A percentile compares a stretch with the other conserved stretches of the same genome.
phyloP scores from a whole-genome alignment of 2,888 invertebrate species.

The Megastigmus dorsalis region DNA sequence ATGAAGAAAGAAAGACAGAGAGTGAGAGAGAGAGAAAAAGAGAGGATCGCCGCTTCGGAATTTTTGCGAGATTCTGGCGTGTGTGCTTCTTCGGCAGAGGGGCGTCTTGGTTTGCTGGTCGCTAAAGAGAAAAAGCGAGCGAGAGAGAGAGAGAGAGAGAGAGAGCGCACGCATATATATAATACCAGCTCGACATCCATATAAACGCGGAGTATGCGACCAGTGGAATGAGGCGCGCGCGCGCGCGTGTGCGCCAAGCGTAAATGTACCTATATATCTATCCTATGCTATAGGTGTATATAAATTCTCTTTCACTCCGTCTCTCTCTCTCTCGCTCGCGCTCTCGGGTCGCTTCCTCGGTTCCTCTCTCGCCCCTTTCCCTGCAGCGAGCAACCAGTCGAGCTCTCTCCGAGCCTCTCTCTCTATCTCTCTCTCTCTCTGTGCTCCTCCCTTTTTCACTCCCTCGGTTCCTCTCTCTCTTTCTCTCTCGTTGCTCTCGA shows the following conservation, averaged over 20 bases:
- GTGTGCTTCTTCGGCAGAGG: neutral
- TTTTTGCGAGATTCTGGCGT: constrained; percentile 13
- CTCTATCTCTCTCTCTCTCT: constrained; percentile 54
- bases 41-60: neutral
- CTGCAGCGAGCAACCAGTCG: neutral
- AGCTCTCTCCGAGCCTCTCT: constrained; percentile 29
- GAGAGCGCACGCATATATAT: too few species aligned
- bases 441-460: constrained; percentile 44
- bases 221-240: constrained; percentile 3
- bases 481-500: too few species aligned
- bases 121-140: too few species aligned
- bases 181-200: too few species aligned
- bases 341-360: neutral
- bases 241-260: constrained; percentile 3
- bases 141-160: constrained; percentile 17
- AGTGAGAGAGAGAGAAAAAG: neutral
- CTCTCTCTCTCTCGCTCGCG: too few species aligned
- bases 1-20: too few species aligned
- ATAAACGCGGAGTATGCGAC: neutral
- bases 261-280: constrained; percentile 1
- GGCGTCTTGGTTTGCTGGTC: too few species aligned
- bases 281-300: constrained; percentile 5
- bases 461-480: constrained; percentile 6
- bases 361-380: neutral
- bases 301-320: constrained; percentile 9